A percentile compares a stretch with the other conserved stretches of the same genome.
These are phyloP conservation scores for Limnephilus lunatus DNA, from an alignment of 2,888 invertebrate genomes.

Conservation along the genomic window DNA sequence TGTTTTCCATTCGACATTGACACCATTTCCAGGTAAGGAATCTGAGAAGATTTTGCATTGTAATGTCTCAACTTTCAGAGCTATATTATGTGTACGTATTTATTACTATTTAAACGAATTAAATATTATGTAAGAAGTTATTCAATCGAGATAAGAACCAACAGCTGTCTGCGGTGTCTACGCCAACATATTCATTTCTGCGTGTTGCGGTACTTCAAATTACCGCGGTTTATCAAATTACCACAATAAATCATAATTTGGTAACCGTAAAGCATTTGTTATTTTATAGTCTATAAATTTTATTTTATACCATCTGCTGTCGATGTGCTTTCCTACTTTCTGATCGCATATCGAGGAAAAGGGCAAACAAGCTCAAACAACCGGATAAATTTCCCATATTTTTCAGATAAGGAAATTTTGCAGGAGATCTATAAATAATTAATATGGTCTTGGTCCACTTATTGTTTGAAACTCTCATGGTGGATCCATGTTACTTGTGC, in stretches of 20 bases:
- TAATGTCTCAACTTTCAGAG: constrained; percentile 29
- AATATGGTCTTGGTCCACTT: not conserved
- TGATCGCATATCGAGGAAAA: not conserved
- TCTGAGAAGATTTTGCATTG: constrained; percentile 45
- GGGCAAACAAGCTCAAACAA: not conserved
- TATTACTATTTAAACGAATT: not conserved
- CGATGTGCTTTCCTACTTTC: not conserved
- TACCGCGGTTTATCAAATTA: not conserved
- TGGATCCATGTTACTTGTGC: not conserved
- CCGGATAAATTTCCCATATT: not conserved
- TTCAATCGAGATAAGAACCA: not conserved
- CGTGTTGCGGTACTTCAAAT: not conserved
- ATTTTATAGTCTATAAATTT: not conserved
- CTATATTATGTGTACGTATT: not conserved
- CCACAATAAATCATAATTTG: not conserved
- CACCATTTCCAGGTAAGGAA: constrained; percentile 59
- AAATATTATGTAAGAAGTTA: not conserved
- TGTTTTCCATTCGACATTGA: constrained; percentile 61
- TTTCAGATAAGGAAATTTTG: not conserved
- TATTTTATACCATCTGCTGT: not conserved
- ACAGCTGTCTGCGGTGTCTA: constrained; percentile 17
- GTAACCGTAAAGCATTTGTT: not conserved
- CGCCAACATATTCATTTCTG: not conserved
- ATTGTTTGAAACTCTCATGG: not conserved
- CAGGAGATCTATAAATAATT: not conserved